phyloP scores from a whole-genome alignment of 1,140 invertebrate species.

The Eumaeus atala region DNA sequence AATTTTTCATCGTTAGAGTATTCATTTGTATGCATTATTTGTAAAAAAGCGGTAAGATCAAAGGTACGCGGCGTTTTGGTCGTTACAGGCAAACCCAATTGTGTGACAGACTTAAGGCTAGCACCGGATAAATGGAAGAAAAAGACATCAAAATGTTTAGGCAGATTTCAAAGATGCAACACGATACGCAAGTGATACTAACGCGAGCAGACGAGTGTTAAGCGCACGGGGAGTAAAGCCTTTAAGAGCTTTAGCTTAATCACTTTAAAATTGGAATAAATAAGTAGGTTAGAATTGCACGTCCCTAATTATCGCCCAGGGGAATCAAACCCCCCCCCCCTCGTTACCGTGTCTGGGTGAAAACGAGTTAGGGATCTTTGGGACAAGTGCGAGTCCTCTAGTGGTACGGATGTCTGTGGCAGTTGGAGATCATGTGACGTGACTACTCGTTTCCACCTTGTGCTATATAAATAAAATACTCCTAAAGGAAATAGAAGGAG shows the following conservation, averaged over 20 bases:
- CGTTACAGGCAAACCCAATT: conserved; percentile 65
- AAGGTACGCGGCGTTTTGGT: conserved; percentile 55
- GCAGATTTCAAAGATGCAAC: conserved; percentile 33
- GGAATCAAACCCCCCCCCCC: too few relatives aligned
- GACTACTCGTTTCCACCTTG: too few relatives aligned
- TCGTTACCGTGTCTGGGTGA: too few relatives aligned
- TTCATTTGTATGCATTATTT: conserved; percentile 15
- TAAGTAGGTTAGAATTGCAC: too few relatives aligned
- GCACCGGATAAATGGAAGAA: conserved; percentile 35
- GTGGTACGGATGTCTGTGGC: too few relatives aligned
- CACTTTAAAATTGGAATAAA: too few relatives aligned
- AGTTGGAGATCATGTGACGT: too few relatives aligned
- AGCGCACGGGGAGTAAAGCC: conserved; percentile 2
- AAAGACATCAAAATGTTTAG: conserved; percentile 47
- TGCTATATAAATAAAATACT: too few relatives aligned
- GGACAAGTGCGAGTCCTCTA: too few relatives aligned
- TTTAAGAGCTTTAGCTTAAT: neutral
- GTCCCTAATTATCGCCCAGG: too few relatives aligned
- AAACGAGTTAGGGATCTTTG: too few relatives aligned
- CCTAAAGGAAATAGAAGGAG: too few relatives aligned
- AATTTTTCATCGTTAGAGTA: conserved; percentile 19
- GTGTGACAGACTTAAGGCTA: conserved; percentile 48
- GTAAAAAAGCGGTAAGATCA: conserved; percentile 57
- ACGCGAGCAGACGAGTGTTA: conserved; percentile 19
- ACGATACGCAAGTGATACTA: conserved; percentile 30